phyloP scores from a whole-genome alignment of 2,113 vertebrate species.

The Spea multiplicata region DNA sequence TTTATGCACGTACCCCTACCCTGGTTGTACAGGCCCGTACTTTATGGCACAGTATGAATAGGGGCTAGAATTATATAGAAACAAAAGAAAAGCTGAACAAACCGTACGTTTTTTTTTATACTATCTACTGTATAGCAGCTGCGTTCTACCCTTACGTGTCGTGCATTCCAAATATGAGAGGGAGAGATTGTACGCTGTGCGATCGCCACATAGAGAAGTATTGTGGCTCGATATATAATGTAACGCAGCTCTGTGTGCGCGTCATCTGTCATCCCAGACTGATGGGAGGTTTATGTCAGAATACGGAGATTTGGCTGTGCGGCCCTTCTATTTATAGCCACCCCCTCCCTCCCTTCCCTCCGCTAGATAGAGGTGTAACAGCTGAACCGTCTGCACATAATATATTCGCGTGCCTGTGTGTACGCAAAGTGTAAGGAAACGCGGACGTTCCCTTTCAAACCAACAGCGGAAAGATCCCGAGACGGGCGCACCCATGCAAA shows the following conservation, averaged over 20 bases:
- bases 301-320: constrained; percentile 3
- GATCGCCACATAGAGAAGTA: neutral
- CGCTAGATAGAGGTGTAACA: constrained; percentile 43
- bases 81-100: too few relatives aligned
- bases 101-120: too few relatives aligned
- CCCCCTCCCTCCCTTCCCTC: neutral
- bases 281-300: constrained; percentile 32
- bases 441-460: constrained; percentile 41
- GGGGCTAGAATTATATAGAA: too few relatives aligned
- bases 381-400: constrained; percentile 47
- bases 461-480: constrained; percentile 38
- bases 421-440: constrained; percentile 42
- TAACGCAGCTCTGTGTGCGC: neutral
- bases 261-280: constrained; percentile 1
- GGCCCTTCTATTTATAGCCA: constrained; percentile 32
- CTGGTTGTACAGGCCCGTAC: too few relatives aligned
- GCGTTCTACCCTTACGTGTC: too few relatives aligned
- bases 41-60: too few relatives aligned
- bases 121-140: too few relatives aligned
- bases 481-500: constrained; percentile 40
- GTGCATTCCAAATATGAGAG: too few relatives aligned
- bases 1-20: too few relatives aligned
- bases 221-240: neutral
- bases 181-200: neutral
- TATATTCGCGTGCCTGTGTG: constrained; percentile 51